Conservation (phyloP, 2,797 vertebrate species). For the Champsocephalus gunnari region DNA sequence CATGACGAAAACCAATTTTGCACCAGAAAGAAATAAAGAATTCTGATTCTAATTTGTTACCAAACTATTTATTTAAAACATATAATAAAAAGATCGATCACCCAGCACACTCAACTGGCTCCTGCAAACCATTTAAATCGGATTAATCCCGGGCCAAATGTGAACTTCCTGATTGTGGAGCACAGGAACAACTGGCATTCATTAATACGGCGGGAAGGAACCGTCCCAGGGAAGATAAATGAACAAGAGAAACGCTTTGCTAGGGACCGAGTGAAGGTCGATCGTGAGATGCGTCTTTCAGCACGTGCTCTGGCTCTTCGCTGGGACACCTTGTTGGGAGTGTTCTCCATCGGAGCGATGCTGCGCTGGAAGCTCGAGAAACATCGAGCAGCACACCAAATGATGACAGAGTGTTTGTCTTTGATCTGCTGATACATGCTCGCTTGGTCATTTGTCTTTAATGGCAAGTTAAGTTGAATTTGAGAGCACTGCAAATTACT, state of each 20-base stretch:
- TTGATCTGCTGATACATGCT: slow-evolving; percentile 61
- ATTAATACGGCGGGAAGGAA: slow-evolving; percentile 74
- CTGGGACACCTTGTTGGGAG: slow-evolving; percentile 82
- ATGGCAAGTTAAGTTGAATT: slow-evolving; percentile 43
- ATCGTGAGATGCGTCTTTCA: slow-evolving; percentile 82
- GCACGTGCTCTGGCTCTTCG: slow-evolving; percentile 82
- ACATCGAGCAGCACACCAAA: slow-evolving; percentile 71
- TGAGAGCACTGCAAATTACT: slow-evolving; percentile 44
- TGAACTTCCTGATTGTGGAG: slow-evolving; percentile 78
- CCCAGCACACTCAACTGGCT: slow-evolving; percentile 35
- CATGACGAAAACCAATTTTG: too few relatives aligned
- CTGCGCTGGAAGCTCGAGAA: slow-evolving; percentile 63
- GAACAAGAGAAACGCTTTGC: slow-evolving; percentile 54
- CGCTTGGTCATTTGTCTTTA: slow-evolving; percentile 40
- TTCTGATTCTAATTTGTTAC: slow-evolving; percentile 25
- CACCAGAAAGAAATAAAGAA: too few relatives aligned
- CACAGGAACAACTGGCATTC: slow-evolving; percentile 83
- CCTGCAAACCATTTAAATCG: slow-evolving; percentile 37
- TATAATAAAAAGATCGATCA: slow-evolving; percentile 60
- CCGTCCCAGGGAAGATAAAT: slow-evolving; percentile 71
- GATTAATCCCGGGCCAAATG: slow-evolving; percentile 69
- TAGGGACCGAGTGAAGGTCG: slow-evolving; percentile 56
- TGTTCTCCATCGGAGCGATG: slow-evolving; percentile 67
- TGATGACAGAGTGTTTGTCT: slow-evolving; percentile 62
- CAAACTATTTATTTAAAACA: slow-evolving; percentile 41